Evolutionary conservation across 2,888 invertebrate genomes (phyloP), one percentile per base, ranked within the genome.

Genomic region (Anarsia innoxiella): DNA sequence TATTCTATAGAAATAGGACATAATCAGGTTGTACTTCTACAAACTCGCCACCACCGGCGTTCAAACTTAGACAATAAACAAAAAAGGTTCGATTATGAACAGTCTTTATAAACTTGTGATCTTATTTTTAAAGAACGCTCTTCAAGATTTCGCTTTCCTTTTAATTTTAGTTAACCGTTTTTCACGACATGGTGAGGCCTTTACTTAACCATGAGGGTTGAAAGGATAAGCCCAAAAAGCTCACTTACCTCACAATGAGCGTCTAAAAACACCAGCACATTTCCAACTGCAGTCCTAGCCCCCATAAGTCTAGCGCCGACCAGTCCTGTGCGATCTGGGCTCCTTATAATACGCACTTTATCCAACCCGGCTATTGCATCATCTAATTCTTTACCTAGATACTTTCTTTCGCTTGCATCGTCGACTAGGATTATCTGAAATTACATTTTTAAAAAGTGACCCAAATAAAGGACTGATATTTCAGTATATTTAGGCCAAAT

Each of bases 201-300:
- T n/a, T n/a, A n/a, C n/a, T n/a, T n/a, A n/a, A n/a, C n/a, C n/a
- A n/a, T n/a, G n/a, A n/a, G n/a, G n/a, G n/a, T n/a, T n/a, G n/a
- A n/a, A n/a, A n/a, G n/a, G n/a, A n/a, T n/a, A n/a, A n/a, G n/a
- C n/a, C n/a, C n/a, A n/a, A n/a, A n/a, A n/a, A n/a, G n/a, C n/a
- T n/a, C 1, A 39, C 93, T 92, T 56, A 94, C 94, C 87, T 97
- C 97, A 74, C 96, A 96, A 73, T 97, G 97, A 19, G 96, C 95
- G 71, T 97, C 97, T 9, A 97, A 82, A 64, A 97, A 97, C 2
- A 96, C 94, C 31, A 97, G 83, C 5, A 93, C 94, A 64, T 95
- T 91, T 1, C 96, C 97, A 34, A 85, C 88, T 1, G 94, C 94
- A 53, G 89, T 87, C 57, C 89, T 89, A n/a, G 95, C 95, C 29